phyloP scores from a whole-genome alignment of 2,888 invertebrate species.

The Ceriagrion tenellum region DNA sequence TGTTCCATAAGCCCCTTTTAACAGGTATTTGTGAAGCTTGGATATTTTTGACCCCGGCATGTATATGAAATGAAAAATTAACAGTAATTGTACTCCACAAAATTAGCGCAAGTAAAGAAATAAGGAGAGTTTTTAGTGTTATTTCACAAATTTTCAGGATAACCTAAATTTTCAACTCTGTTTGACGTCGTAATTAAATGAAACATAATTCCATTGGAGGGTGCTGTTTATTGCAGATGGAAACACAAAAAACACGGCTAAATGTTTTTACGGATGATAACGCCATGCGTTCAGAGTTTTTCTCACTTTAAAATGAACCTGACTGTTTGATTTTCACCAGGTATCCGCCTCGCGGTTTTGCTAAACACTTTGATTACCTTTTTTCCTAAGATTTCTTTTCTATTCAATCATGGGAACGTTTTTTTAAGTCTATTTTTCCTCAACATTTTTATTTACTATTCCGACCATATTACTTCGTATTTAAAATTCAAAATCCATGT shows the following conservation, averaged over 20 bases:
- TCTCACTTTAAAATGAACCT: neutral
- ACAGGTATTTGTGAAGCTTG: no score
- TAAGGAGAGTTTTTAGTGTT: no score
- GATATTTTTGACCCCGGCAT: no score
- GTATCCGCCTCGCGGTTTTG: neutral
- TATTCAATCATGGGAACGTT: neutral
- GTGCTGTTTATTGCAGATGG: no score
- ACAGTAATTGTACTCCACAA: no score
- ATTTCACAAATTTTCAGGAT: no score
- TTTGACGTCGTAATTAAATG: neutral
- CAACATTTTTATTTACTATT: neutral
- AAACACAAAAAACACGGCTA: neutral
- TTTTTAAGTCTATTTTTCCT: neutral
- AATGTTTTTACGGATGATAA: neutral
- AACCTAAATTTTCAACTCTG: no score
- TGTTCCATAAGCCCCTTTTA: no score
- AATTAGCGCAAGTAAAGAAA: no score
- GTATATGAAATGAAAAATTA: no score
- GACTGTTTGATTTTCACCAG: neutral
- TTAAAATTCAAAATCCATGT: neutral
- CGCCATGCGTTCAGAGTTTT: neutral
- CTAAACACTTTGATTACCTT: conserved; percentile 10
- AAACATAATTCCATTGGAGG: neutral
- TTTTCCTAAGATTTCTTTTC: neutral
- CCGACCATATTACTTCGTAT: neutral